Evolutionary conservation across 2,888 invertebrate species (phyloP).

Genomic region (Leptopterna dolabrata): DNA sequence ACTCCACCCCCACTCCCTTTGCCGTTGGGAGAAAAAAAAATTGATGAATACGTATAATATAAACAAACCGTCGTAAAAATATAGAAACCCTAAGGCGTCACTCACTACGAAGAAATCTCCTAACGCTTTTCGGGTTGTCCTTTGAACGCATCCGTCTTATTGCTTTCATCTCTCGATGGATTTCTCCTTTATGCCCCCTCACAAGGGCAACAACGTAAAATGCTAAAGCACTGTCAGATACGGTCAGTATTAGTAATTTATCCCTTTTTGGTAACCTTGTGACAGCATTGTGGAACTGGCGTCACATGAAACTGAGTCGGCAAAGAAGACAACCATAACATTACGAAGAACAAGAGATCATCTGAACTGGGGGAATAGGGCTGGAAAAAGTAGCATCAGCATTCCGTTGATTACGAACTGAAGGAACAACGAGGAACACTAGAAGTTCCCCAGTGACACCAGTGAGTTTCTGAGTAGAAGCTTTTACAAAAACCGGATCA

Average conservation of each 20-base stretch:
- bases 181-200: neutral
- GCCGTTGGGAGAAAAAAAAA: neutral
- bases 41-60: constrained; percentile 22
- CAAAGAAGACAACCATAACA: too few species aligned
- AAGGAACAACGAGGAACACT: too few species aligned
- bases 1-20: neutral
- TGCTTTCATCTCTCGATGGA: neutral
- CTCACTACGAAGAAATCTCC: neutral
- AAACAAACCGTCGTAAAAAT: neutral
- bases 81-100: neutral
- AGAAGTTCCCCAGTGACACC: too few species aligned
- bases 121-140: neutral
- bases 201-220: neutral
- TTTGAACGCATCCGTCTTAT: neutral
- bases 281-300: too few species aligned
- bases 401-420: too few species aligned
- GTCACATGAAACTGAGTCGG: too few species aligned
- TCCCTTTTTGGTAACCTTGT: neutral
- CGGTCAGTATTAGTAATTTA: neutral
- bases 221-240: neutral
- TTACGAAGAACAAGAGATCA: too few species aligned
- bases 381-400: too few species aligned
- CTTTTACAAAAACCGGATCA: too few species aligned
- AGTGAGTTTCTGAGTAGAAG: too few species aligned
- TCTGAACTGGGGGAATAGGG: too few species aligned